Percentiles rank a stretch among this genome's conserved stretches.
Conservation (phyloP, 2,888 invertebrate genomes). For the Zootermopsis nevadensis region DNA sequence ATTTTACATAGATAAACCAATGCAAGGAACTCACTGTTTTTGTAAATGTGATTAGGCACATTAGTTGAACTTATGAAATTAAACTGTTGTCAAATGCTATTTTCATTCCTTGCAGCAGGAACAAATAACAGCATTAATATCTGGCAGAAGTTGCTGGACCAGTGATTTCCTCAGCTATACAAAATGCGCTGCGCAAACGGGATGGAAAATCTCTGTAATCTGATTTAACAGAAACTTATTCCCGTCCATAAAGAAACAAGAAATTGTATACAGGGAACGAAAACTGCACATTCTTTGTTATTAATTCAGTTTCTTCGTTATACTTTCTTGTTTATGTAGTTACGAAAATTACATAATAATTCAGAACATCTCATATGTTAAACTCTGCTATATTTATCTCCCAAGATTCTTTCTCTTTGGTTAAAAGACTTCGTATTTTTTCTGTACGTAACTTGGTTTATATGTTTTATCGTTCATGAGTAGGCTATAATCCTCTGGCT, state of each 20-base stretch:
- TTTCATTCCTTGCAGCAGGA: slow-evolving; percentile 2
- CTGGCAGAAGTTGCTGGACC: slow-evolving; percentile 9
- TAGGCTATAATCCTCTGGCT: too few species aligned
- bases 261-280: neutral
- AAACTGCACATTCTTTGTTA: neutral
- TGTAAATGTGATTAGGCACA: neutral
- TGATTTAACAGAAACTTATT: slow-evolving; percentile 32
- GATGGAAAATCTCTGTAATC: slow-evolving; percentile 33
- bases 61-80: neutral
- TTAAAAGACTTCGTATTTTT: too few species aligned
- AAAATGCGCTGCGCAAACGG: slow-evolving; percentile 23
- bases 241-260: neutral
- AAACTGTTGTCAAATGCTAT: neutral
- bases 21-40: neutral
- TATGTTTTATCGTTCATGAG: too few species aligned
- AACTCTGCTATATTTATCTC: too few species aligned
- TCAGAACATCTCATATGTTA: too few species aligned
- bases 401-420: too few species aligned
- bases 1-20: too few species aligned
- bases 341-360: too few species aligned
- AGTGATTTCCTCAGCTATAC: neutral
- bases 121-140: slow-evolving; percentile 40
- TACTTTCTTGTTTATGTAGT: too few species aligned
- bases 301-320: too few species aligned
- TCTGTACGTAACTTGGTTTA: too few species aligned